A percentile compares a stretch with the other conserved stretches of the same genome.
These are phyloP conservation scores for Amphiduros pacificus DNA, from an alignment of 2,888 invertebrate genomes.

Conservation along the genomic window DNA sequence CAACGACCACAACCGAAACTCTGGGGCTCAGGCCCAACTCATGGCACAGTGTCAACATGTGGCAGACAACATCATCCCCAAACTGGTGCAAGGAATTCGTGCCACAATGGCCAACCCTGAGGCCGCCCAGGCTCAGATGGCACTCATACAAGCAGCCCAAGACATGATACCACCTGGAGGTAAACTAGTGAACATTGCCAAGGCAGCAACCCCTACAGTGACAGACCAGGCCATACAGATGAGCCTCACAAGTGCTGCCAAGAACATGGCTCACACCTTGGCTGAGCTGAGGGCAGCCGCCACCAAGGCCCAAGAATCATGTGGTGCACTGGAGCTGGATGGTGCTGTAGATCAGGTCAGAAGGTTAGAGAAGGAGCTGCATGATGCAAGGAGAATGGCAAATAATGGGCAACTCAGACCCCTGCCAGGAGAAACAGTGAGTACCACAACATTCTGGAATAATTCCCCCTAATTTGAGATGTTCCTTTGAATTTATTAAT, in stretches of 20 bases:
- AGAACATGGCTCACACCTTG: slow-evolving; percentile 66
- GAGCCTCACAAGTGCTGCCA: slow-evolving; percentile 73
- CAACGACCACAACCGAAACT: slow-evolving; percentile 69
- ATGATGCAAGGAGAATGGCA: slow-evolving; percentile 78
- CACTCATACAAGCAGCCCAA: slow-evolving; percentile 81
- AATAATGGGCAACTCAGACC: slow-evolving; percentile 74
- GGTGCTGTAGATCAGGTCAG: slow-evolving; percentile 79
- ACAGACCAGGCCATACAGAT: slow-evolving; percentile 71
- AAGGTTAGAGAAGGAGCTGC: slow-evolving; percentile 78
- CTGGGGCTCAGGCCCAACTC: slow-evolving; percentile 72
- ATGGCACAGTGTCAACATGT: slow-evolving; percentile 74
- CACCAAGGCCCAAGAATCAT: slow-evolving; percentile 57
- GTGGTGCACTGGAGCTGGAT: slow-evolving; percentile 75
- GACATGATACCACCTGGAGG: slow-evolving; percentile 73
- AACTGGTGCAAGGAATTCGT: slow-evolving; percentile 75
- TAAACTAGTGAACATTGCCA: slow-evolving; percentile 75
- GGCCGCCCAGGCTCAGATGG: slow-evolving; percentile 75
- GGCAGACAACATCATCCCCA: slow-evolving; percentile 79
- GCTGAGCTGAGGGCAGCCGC: slow-evolving; percentile 69
- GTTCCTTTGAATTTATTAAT: background rate
- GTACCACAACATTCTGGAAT: slow-evolving; percentile 35
- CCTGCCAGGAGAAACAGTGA: slow-evolving; percentile 80
- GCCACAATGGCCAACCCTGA: slow-evolving; percentile 72
- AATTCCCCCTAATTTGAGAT: background rate
- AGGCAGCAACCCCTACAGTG: slow-evolving; percentile 82